These are phyloP conservation scores for Scolanthus callimorphus DNA, from an alignment of 92 coral and sea anemone species.

Conservation along the genomic window DNA sequence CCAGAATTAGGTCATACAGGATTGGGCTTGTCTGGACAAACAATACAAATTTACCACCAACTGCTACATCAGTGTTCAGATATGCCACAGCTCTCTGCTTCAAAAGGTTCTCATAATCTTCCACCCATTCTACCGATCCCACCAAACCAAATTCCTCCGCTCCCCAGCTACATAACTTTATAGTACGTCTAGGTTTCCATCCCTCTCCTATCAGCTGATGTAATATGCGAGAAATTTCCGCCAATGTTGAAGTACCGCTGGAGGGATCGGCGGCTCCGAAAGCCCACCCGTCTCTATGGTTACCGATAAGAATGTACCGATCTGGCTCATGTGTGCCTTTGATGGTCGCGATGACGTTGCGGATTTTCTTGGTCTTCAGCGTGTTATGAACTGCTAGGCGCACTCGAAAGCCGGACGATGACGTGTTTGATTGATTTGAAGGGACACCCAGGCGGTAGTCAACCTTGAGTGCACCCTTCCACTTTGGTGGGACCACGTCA, in stretches of 20 bases:
- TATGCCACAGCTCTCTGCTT: slow-evolving; percentile 51
- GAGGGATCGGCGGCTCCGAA: slow-evolving; percentile 57
- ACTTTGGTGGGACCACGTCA: slow-evolving; percentile 37
- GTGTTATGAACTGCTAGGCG: slow-evolving; percentile 53
- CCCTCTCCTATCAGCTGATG: slow-evolving; percentile 26
- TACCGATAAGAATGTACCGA: slow-evolving; percentile 54
- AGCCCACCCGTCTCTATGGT: slow-evolving; percentile 58
- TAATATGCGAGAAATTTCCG: slow-evolving; percentile 44
- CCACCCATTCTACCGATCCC: slow-evolving; percentile 55
- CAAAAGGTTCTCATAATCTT: slow-evolving; percentile 39
- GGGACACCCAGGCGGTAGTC: slow-evolving; percentile 59
- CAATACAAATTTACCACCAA: slow-evolving; percentile 38
- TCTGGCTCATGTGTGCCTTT: slow-evolving; percentile 53
- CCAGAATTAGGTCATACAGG: slow-evolving; percentile 37
- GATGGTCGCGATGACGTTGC: slow-evolving; percentile 55
- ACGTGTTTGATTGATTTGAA: slow-evolving; percentile 9
- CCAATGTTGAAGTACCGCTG: slow-evolving; percentile 39
- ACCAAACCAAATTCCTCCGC: slow-evolving; percentile 60
- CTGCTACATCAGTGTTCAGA: slow-evolving; percentile 66
- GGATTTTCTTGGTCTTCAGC: slow-evolving; percentile 21
- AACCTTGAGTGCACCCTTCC: slow-evolving; percentile 43
- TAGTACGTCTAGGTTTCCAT: slow-evolving; percentile 56
- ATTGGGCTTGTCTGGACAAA: slow-evolving; percentile 42
- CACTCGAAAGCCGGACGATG: slow-evolving; percentile 1
- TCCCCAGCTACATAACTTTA: slow-evolving; percentile 63